phyloP scores from a whole-genome alignment of 2,113 vertebrate species.

The Pseudopipra pipra region DNA sequence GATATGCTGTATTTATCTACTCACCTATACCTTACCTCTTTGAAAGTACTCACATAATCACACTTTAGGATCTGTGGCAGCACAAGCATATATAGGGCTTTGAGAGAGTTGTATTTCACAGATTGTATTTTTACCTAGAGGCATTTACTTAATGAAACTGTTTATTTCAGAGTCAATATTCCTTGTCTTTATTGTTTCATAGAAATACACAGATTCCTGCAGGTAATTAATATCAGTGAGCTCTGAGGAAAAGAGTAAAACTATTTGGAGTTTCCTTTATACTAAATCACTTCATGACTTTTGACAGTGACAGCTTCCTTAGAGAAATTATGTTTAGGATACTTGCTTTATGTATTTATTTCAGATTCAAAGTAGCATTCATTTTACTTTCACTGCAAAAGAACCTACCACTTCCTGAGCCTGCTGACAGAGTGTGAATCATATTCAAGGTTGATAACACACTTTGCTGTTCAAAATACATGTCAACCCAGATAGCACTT shows the following conservation, averaged over 20 bases:
- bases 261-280: not conserved
- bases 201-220: not conserved
- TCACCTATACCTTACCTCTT: not conserved
- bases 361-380: not conserved
- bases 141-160: not conserved
- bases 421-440: not conserved
- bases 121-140: conserved; percentile 2
- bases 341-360: not conserved
- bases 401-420: not conserved
- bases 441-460: not conserved
- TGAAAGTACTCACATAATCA: not conserved
- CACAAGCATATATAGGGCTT: not conserved
- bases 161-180: conserved; percentile 31
- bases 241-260: not conserved
- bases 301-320: not conserved
- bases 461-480: not conserved
- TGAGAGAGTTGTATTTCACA: not conserved
- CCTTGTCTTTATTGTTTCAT: not conserved
- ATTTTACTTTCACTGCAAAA: not conserved
- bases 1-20: not conserved
- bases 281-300: not conserved
- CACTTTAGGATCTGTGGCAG: not conserved
- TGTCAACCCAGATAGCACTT: not conserved
- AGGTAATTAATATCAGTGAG: conserved; percentile 28
- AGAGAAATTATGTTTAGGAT: not conserved